phyloP scores from a whole-genome alignment of 1,140 invertebrate genomes.

The Palaemon carinicauda region DNA sequence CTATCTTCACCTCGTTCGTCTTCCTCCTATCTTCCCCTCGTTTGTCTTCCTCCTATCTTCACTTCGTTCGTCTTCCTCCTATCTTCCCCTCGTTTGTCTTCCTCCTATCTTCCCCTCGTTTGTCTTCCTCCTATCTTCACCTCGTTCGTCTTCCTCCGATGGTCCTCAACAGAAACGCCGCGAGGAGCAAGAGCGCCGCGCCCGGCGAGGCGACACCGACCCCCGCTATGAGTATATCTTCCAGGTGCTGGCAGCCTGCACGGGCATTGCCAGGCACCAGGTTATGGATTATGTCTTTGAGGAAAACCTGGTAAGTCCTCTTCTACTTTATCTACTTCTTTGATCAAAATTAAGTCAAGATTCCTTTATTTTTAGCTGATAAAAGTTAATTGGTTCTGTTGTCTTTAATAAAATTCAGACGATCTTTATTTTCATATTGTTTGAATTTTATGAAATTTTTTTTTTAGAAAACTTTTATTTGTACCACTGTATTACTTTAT shows the following conservation, averaged over 20 bases:
- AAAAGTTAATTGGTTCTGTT: no score
- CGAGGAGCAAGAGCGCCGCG: slow-evolving; percentile 89
- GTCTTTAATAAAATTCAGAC: no score
- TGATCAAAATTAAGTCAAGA: no score
- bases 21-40: no score
- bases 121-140: neutral
- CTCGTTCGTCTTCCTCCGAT: neutral
- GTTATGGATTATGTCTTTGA: slow-evolving; percentile 87
- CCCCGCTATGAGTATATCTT: slow-evolving; percentile 87
- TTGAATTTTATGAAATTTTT: no score
- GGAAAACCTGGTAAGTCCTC: slow-evolving; percentile 77
- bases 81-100: no score
- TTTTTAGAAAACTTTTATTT: no score
- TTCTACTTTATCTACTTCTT: no score
- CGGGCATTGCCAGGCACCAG: slow-evolving; percentile 78
- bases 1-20: neutral
- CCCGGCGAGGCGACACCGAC: slow-evolving; percentile 86
- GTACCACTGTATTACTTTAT: no score
- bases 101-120: neutral
- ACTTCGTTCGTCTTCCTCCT: neutral
- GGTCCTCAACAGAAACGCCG: slow-evolving; percentile 73
- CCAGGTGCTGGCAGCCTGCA: slow-evolving; percentile 83
- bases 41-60: no score
- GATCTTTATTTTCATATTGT: no score
- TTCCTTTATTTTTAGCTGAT: no score